Evolutionary conservation across 2,888 invertebrate genomes (phyloP).

Genomic region (Rotaria socialis): DNA sequence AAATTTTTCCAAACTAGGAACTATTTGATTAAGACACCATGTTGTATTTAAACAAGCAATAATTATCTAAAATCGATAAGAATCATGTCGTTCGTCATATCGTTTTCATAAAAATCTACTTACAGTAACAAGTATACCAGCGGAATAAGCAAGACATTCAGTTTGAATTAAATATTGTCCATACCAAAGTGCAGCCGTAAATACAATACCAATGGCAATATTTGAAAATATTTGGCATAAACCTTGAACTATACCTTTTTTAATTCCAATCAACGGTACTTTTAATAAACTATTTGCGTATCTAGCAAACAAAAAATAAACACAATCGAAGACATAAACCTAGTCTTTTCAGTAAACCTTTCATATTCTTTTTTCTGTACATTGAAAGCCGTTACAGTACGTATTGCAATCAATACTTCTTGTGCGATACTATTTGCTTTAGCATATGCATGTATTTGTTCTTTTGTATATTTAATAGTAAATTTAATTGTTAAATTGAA

Average conservation of each 20-base stretch:
- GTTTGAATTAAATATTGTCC: constrained; percentile 66
- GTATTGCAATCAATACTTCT: not conserved
- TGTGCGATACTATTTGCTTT: not conserved
- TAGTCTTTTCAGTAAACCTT: not conserved
- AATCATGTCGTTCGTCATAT: not conserved
- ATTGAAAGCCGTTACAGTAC: constrained; percentile 28
- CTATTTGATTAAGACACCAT: constrained; percentile 56
- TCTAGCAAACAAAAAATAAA: no score
- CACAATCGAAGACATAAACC: no score
- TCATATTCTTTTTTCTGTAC: not conserved
- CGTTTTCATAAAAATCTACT: not conserved
- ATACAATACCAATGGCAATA: constrained; percentile 32
- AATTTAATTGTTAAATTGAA: constrained; percentile 70
- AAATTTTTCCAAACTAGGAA: constrained; percentile 53
- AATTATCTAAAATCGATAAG: not conserved
- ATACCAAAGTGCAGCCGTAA: constrained; percentile 69
- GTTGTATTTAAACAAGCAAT: constrained; percentile 52
- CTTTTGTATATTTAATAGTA: constrained; percentile 57
- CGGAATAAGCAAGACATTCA: not conserved
- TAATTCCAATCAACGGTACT: constrained; percentile 23
- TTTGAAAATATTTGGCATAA: constrained; percentile 35
- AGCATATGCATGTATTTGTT: not conserved
- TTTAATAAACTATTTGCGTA: constrained; percentile 36
- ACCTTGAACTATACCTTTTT: constrained; percentile 39
- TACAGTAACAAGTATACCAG: not conserved